These are phyloP conservation scores for Hestina assimilis DNA, from an alignment of 1,140 invertebrate species.

Conservation along the genomic window DNA sequence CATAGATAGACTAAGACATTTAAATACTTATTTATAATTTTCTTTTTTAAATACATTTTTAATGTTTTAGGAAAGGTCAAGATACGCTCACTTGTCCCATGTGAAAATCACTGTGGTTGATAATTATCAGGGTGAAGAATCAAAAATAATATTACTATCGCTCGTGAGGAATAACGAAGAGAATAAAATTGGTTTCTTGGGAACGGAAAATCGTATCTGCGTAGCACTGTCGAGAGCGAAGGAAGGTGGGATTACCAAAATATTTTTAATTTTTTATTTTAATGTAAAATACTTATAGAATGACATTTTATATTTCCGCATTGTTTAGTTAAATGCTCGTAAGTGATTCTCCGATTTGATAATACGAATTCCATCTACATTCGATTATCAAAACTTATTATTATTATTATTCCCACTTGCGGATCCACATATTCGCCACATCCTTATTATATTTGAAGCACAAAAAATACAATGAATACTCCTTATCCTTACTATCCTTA, in stretches of 20 bases:
- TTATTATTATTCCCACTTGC: no score
- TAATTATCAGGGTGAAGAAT: slow-evolving; percentile 93
- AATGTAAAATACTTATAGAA: no score
- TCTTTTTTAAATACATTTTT: neutral
- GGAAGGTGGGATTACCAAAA: slow-evolving; percentile 80
- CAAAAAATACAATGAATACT: no score
- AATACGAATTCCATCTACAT: no score
- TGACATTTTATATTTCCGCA: no score
- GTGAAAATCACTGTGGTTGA: slow-evolving; percentile 85
- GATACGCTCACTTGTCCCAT: slow-evolving; percentile 50
- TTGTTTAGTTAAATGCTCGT: no score
- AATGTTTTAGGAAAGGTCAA: slow-evolving; percentile 55
- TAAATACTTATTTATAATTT: neutral
- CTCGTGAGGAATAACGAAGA: slow-evolving; percentile 87
- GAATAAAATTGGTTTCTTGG: slow-evolving; percentile 88
- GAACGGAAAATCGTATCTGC: slow-evolving; percentile 87
- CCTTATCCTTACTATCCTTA: no score
- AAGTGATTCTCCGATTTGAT: no score
- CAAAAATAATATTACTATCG: slow-evolving; percentile 90
- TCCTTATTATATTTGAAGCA: no score
- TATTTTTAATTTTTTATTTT: no score
- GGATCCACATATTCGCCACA: no score
- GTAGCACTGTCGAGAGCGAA: slow-evolving; percentile 91
- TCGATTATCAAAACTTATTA: no score
- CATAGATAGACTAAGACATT: neutral